These are phyloP conservation scores for Cerastis rubricosa DNA, from an alignment of 2,888 invertebrate species.

Conservation along the genomic window DNA sequence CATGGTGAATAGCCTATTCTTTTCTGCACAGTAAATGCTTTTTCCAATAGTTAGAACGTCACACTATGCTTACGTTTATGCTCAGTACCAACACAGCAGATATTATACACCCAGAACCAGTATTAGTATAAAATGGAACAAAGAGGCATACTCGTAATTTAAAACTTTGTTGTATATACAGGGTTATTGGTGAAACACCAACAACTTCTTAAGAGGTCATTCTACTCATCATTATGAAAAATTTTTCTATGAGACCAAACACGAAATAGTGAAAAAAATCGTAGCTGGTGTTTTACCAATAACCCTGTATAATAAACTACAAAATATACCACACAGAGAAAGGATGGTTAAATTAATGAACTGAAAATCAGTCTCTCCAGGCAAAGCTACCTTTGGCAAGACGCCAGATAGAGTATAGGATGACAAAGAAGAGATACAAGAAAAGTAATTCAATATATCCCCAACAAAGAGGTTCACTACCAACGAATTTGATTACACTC, in stretches of 20 bases:
- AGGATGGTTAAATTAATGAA: constrained; percentile 43
- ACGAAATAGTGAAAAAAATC: too few species aligned
- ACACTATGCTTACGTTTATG: background rate
- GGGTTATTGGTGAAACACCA: too few species aligned
- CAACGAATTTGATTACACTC: constrained; percentile 52
- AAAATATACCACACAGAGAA: background rate
- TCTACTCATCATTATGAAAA: too few species aligned
- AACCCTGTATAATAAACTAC: background rate
- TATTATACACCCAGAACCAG: background rate
- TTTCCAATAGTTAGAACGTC: background rate
- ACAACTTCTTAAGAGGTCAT: too few species aligned
- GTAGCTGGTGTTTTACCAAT: too few species aligned
- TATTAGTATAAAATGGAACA: background rate
- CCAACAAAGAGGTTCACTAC: constrained; percentile 43
- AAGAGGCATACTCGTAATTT: background rate
- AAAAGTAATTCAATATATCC: constrained; percentile 45
- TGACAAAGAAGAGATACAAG: constrained; percentile 51
- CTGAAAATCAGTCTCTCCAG: constrained; percentile 42
- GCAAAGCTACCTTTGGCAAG: constrained; percentile 42
- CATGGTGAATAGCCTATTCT: background rate
- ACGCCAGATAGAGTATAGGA: constrained; percentile 41
- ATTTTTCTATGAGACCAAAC: too few species aligned
- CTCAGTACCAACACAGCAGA: background rate
- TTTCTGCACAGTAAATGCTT: background rate
- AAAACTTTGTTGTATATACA: background rate